Evolutionary conservation across 1,140 invertebrate species (phyloP), one percentile per base, ranked within the genome.

Genomic region (Wasmannia auropunctata): DNA sequence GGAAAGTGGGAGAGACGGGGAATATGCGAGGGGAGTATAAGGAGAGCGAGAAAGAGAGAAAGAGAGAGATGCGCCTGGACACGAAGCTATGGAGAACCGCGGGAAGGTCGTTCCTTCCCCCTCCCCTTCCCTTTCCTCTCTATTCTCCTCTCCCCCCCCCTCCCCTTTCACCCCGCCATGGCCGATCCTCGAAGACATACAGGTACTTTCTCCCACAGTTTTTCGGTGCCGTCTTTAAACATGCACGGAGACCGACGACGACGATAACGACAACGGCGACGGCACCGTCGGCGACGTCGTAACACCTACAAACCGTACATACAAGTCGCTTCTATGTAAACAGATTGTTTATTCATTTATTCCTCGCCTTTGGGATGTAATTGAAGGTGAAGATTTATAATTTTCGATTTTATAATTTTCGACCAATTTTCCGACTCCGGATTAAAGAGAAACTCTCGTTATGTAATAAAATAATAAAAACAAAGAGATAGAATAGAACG

Each of bases 201-300:
- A 91, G 86, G 88, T 85, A 91, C 88, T 90, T 90, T 91, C 90
- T 91, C 91, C 81, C 84, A 87, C 85, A 91, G 90, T 91, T 91
- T 91, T 91, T 91, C 85, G 90, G 80, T 90, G 80, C 87, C 79
- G 67, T 85, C 75, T 87, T 90, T 75, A 74, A n/a, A 75, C 84
- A 86, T 89, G 84, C 37, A 51, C 43, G 19, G n/a, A 85, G 72
- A 63, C 28, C 43, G 56, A 76, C 72, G 43, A 77, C n/a, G 60
- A 43, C 22, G 49, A 58, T 4, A 37, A 74, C 54, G 22, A 63
- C 25, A 16, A 40, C 34, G 51, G 65, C 58, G 56, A 63, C 25
- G 49, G 34, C 77, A 11, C 4, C 25, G 43, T 22, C 80, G 72
- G 16, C 60, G n/a, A 56, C 37, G 34, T 86, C 51, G 46, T 69